Base-by-base conservation (phyloP, 2,113 vertebrate species). In the Bufo bufo region DNA sequence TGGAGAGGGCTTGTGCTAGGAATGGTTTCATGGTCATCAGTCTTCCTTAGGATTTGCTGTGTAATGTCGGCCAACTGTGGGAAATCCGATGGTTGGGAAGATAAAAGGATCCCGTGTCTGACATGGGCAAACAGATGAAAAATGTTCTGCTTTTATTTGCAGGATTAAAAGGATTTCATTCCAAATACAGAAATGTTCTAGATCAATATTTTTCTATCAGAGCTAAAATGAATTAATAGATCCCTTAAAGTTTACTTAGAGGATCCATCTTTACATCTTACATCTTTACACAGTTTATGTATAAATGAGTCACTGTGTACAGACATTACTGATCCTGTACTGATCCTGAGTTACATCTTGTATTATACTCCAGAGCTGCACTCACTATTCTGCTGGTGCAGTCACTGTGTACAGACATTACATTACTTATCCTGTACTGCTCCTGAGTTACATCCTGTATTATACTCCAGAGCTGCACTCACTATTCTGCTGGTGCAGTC, bases 1-100 rank as follows among this genome's bases (percentile, higher is more conserved):
- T 84, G 43, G 56, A 88, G 86, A 52, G 87, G 50, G 65, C 66
- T n/a, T 88, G 81, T 77, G 71, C 87, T 84, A 52, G 77, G 87
- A 88, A 77, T 84, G 83, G 80, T 23, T 66, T 84, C 69, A 84
- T 66, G 87, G 81, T 78, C 71, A 77, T 88, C 45, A 61, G 66
- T 83, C 85, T 79, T 65, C n/a, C 80, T 83, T 20, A 77, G 61
- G 69, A 63, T 83, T 71, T 77, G 69, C 43, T 74, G n/a, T 75
- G 23, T 52, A 82, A 83, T 45, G 43, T 88, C 20, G 54, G 69
- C 69, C 79, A 87, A 77, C 86, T 88, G 78, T 49, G 43, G 66
- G 66, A 74, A 71, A 59, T 2, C 80, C 13, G 20, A 47, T 72
- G 17, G 23, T 17, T 5, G 66, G 45, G 59, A 33, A 78, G 74